Conservation (phyloP, 2,888 invertebrate genomes). For the Saturnia japonica region DNA sequence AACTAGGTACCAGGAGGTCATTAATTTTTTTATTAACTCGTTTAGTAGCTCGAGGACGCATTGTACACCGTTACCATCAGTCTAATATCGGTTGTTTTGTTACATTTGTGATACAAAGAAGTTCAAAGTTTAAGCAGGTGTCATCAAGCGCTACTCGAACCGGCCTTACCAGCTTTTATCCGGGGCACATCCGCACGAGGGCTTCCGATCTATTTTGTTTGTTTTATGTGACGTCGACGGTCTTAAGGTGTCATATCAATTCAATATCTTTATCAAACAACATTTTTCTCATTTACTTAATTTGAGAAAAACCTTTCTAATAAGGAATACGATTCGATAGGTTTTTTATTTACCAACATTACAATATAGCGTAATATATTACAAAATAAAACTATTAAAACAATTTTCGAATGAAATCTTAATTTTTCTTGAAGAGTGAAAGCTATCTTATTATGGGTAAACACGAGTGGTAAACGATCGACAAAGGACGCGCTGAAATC, state of each 20-base stretch:
- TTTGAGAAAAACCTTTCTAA: neutral
- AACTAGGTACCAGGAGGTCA: too few relatives aligned
- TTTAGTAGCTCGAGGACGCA: neutral
- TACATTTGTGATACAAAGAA: neutral
- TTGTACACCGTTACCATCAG: neutral
- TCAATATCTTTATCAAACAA: neutral
- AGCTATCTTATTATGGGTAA: neutral
- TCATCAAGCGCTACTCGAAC: neutral
- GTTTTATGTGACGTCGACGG: slow-evolving; percentile 1
- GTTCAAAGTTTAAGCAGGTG: slow-evolving; percentile 2
- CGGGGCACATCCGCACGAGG: slow-evolving; percentile 4
- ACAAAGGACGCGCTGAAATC: neutral
- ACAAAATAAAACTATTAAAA: neutral
- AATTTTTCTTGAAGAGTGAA: neutral
- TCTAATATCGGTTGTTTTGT: too few relatives aligned
- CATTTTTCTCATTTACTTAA: neutral
- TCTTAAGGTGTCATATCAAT: neutral
- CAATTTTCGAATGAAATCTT: too few relatives aligned
- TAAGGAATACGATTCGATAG: neutral
- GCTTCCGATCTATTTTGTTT: slow-evolving; percentile 7
- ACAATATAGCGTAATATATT: neutral
- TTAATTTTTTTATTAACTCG: too few relatives aligned
- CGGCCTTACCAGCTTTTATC: neutral
- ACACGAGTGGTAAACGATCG: neutral
- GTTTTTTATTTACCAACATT: neutral